phyloP scores from a whole-genome alignment of 2,888 invertebrate species.

The Lissonota sp. region DNA sequence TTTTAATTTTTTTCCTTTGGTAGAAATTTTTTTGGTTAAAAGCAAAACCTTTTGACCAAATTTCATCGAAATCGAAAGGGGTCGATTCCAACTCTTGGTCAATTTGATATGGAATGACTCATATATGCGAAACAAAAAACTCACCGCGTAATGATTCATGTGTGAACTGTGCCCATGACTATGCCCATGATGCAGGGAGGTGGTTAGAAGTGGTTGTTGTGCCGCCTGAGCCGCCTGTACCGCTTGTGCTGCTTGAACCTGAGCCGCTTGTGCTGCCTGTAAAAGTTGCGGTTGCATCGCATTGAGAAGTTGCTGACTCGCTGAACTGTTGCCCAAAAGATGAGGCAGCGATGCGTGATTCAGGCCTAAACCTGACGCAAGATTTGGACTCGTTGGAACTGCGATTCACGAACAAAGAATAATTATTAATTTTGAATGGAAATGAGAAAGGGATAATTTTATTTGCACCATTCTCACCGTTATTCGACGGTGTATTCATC shows the following conservation, averaged over 20 bases:
- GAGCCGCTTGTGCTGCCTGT: slow-evolving; percentile 81
- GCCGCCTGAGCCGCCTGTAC: slow-evolving; percentile 78
- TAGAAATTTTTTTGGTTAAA: too few relatives aligned
- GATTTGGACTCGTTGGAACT: slow-evolving; percentile 87
- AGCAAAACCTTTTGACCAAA: too few relatives aligned
- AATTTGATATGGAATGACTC: too few relatives aligned
- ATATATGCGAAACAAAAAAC: slow-evolving; percentile 7
- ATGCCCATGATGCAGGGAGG: slow-evolving; percentile 80
- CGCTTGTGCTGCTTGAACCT: slow-evolving; percentile 76
- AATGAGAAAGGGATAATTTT: background rate
- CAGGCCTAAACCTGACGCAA: slow-evolving; percentile 88
- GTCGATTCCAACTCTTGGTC: too few relatives aligned
- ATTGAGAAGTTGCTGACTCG: slow-evolving; percentile 90
- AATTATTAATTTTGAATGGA: slow-evolving; percentile 13
- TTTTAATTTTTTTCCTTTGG: too few relatives aligned
- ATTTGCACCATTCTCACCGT: slow-evolving; percentile 80
- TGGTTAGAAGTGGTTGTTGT: slow-evolving; percentile 80
- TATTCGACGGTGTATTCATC: slow-evolving; percentile 85
- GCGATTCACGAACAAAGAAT: slow-evolving; percentile 50
- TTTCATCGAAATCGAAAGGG: too few relatives aligned
- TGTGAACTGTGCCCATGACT: slow-evolving; percentile 81
- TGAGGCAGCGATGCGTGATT: slow-evolving; percentile 89
- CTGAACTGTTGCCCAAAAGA: slow-evolving; percentile 89
- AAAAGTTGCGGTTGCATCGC: slow-evolving; percentile 89
- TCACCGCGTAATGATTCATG: slow-evolving; percentile 81